Evolutionary conservation across 2,888 invertebrate species (phyloP), one percentile per base, ranked within the genome.

Genomic region (Hyppa rectilinea): DNA sequence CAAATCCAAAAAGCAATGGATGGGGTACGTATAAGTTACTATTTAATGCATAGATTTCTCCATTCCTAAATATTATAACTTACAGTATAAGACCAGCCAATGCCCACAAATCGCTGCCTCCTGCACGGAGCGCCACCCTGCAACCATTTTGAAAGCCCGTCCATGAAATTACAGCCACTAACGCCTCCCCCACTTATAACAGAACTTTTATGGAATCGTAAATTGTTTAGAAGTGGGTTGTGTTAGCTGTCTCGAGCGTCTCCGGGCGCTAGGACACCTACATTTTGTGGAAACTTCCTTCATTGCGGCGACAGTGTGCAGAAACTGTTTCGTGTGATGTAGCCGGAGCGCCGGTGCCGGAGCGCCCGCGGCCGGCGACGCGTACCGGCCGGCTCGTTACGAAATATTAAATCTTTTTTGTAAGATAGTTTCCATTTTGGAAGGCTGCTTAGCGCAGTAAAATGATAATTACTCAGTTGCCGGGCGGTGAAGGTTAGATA

Each of bases 191-290:
- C 85, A 86, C 89, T 88, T 88, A 84, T 87, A 88, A 88, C 82
- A 82, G 78, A 89, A 89, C 88, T 88, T 89, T 87, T 88, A 89
- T 88, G 85, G 85, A 87, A 89, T 85, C 87, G 85, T 89, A 89
- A 87, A 89, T 89, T 88, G 87, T 85, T 87, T 87, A 84, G 85
- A 89, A 89, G 87, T 86, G 84, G 86, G 80, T 84, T 82, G 82
- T 85, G 87, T 84, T 82, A 81, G 83, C 83, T 83, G 83, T 78
- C 78, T 76, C 52, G 71, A 69, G 65, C 82, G 83, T 74, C 81
- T 82, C 73, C 61, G 60, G 69, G 72, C 73, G 81, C 81, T 80
- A 76, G 81, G 80, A 81, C 78, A 81, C 80, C 81, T 84, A 81
- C 53, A 80, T 80, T 84, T 84, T 78, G 71, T 73, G 60, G 64